Conservation (phyloP, 2,888 invertebrate species). For the Idaea biselata region DNA sequence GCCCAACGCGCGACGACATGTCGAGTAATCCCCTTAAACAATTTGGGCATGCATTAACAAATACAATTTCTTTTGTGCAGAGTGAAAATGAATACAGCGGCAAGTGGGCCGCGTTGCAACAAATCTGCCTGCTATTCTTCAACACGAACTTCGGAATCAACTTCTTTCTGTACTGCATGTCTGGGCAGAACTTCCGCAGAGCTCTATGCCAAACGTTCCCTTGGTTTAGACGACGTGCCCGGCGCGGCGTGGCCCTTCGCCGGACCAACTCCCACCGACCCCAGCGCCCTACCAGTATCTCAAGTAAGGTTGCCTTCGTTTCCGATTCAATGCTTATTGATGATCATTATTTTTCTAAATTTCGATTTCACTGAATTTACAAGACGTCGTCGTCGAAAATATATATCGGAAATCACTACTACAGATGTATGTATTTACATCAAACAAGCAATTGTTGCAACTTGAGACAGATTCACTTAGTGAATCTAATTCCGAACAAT, state of each 20-base stretch:
- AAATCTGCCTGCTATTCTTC: conserved; percentile 85
- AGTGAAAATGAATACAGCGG: conserved; percentile 49
- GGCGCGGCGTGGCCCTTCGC: conserved; percentile 22
- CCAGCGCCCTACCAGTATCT: conserved; percentile 43
- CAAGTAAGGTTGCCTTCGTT: conserved; percentile 44
- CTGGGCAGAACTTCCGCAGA: conserved; percentile 89
- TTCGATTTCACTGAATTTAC: too few relatives aligned
- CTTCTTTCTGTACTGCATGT: conserved; percentile 90
- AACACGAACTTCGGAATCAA: conserved; percentile 92
- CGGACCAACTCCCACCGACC: conserved; percentile 24
- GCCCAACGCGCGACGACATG: too few relatives aligned
- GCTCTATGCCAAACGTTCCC: conserved; percentile 64
- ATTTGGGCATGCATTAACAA: neutral
- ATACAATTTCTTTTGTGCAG: conserved; percentile 33
- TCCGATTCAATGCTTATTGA: neutral
- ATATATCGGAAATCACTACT: too few relatives aligned
- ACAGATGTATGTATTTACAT: too few relatives aligned
- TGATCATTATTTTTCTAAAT: neutral
- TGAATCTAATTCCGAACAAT: too few relatives aligned
- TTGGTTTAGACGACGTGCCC: conserved; percentile 28
- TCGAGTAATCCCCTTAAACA: neutral
- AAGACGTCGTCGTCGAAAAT: too few relatives aligned
- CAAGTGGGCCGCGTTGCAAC: conserved; percentile 81
- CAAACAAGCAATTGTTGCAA: too few relatives aligned
- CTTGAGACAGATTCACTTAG: too few relatives aligned